These are phyloP conservation scores for Pluvianellus socialis DNA, from an alignment of 2,113 vertebrate species.

Conservation along the genomic window DNA sequence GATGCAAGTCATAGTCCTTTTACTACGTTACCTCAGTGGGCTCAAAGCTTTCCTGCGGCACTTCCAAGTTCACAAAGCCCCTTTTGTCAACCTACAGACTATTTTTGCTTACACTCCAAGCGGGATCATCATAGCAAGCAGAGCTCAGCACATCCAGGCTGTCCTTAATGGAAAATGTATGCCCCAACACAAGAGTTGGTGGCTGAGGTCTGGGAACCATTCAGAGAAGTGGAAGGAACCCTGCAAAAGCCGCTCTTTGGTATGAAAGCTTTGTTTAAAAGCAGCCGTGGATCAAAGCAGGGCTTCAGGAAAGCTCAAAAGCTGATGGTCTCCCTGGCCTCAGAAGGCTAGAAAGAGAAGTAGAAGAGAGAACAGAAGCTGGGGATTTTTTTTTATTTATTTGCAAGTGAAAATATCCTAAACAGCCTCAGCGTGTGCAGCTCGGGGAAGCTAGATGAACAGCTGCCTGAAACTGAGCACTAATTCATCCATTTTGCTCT, in stretches of 20 bases:
- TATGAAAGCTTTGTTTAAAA: neutral
- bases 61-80: neutral
- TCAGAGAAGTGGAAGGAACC: neutral
- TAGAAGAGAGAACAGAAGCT: neutral
- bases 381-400: neutral
- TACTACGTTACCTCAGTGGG: neutral
- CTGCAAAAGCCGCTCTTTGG: neutral
- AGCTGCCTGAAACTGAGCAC: slow-evolving; percentile 35
- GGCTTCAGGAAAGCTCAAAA: neutral
- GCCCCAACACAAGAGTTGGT: neutral
- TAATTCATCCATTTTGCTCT: slow-evolving; percentile 44
- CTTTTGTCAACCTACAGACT: neutral
- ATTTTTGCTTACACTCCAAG: neutral
- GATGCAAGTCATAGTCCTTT: neutral
- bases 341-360: neutral
- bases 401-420: slow-evolving; percentile 37
- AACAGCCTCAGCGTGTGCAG: slow-evolving; percentile 21
- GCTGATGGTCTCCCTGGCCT: neutral
- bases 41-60: neutral
- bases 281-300: neutral
- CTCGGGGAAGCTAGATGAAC: slow-evolving; percentile 24
- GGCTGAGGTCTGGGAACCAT: neutral
- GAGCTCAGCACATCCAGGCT: neutral
- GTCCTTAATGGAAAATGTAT: neutral
- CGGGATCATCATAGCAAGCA: neutral